Evolutionary conservation across 2,113 vertebrate species (phyloP).

Genomic region (Hemichromis elongatus): DNA sequence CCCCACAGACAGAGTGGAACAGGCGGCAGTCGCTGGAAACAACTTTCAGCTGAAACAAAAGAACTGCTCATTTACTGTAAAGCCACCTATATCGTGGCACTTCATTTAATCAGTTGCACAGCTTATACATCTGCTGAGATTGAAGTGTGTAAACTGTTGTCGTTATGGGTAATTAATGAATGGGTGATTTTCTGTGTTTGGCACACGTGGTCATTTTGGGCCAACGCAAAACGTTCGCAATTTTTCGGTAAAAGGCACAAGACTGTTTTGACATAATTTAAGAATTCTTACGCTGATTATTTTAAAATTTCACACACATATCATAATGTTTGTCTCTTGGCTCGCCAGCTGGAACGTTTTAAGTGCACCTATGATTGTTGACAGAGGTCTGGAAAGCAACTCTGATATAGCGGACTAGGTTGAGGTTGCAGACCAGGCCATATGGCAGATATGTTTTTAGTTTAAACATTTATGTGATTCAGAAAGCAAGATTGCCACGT

Average conservation of each 20-base stretch:
- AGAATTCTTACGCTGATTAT: not conserved
- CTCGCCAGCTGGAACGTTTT: not conserved
- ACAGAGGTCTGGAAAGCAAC: not conserved
- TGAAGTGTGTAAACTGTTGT: not conserved
- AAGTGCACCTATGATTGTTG: not conserved
- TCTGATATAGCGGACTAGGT: not conserved
- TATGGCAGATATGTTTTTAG: not conserved
- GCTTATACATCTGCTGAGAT: not conserved
- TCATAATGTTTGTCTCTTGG: not conserved
- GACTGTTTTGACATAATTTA: accelerated
- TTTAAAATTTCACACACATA: not conserved
- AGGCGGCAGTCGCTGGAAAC: not conserved
- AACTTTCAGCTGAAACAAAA: not conserved
- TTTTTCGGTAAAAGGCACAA: not conserved
- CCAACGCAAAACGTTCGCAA: not conserved
- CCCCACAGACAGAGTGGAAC: not conserved
- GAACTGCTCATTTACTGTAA: not conserved
- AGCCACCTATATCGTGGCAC: not conserved
- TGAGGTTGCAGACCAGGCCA: not conserved
- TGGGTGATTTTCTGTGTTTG: not conserved
- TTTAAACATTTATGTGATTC: not conserved
- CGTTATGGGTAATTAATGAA: no score
- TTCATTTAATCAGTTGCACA: not conserved
- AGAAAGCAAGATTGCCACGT: not conserved
- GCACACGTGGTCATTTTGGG: not conserved